Base-by-base conservation (phyloP, 2,888 invertebrate species). In the Hedya salicella region DNA sequence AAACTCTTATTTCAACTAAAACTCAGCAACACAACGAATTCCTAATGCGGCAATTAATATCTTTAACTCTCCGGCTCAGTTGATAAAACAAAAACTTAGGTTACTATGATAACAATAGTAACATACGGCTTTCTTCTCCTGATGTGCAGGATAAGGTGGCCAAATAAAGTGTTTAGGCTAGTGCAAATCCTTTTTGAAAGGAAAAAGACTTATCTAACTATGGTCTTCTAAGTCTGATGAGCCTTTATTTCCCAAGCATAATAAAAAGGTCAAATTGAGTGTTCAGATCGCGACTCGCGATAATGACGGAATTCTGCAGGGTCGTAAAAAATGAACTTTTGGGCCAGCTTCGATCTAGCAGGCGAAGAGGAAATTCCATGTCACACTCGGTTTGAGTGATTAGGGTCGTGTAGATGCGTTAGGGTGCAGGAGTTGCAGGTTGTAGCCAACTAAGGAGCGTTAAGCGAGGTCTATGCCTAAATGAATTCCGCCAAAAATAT, bases 341-440 rank as follows among this genome's bases (percentile, higher is more conserved):
- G 25, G 59, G 36, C 49, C 52, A 46, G 52, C 30, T 54, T 30
- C 17, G 30, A 14, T 14, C 40, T 54, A 39, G 52, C 59, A 52
- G n/a, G n/a, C n/a, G 57, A 52, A 52, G 52, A 25, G 32, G 60
- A 48, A 52, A 66, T 61, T 14, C 60, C 61, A 66, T 52, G 54
- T 61, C 60, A 60, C 66, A 49, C 48, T 46, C 53, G 9, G 30
- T n/a, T 3, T 25, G 36, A 59, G 21, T 61, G 53, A 65, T 53
- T 53, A 36, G 49, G 48, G 53, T 59, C 52, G 21, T 40, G 39
- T 39, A n/a, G 13, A n/a, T n/a, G n/a, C n/a, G n/a, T 40, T 13
- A 25, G 25, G 25, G 25, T 25, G 25, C 25, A 25, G 25, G 25
- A 3, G 66, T 8, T 32, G 39, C 52, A 54, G 36, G 16, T 9